phyloP scores from a whole-genome alignment of 2,113 vertebrate species.

The Thymallus thymallus region DNA sequence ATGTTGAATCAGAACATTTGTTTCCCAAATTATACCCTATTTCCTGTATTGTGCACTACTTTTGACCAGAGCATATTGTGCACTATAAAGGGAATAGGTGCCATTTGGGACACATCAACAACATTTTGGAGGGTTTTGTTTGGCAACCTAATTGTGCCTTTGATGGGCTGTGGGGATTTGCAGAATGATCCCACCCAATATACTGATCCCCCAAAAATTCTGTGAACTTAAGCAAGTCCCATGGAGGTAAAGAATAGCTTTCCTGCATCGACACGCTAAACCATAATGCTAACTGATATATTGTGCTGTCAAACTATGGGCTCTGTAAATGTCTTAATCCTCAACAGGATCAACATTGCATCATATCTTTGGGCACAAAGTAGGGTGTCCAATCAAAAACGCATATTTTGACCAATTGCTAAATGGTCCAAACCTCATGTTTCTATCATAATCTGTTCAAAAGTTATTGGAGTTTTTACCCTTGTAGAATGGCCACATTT shows the following conservation, averaged over 20 bases:
- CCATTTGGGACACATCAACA: constrained; percentile 17
- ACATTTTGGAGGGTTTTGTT: constrained; percentile 15
- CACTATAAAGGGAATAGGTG: too few relatives aligned
- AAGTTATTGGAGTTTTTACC: too few relatives aligned
- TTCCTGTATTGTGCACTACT: too few relatives aligned
- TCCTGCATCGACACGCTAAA: constrained; percentile 21
- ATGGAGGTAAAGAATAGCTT: background rate
- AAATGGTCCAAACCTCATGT: too few relatives aligned
- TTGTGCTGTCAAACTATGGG: background rate
- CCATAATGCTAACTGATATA: background rate
- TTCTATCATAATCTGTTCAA: too few relatives aligned
- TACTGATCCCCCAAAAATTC: constrained; percentile 28
- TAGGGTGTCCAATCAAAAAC: background rate
- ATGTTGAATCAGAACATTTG: constrained; percentile 5
- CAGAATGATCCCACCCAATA: constrained; percentile 38
- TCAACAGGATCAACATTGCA: constrained; percentile 18
- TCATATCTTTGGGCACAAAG: background rate
- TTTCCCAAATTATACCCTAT: too few relatives aligned
- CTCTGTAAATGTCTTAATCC: background rate
- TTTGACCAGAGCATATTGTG: too few relatives aligned
- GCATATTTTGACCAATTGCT: too few relatives aligned
- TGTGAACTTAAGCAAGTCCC: constrained; percentile 16
- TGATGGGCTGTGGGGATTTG: constrained; percentile 1
- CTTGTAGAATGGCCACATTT: background rate
- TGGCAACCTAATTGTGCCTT: constrained; percentile 31